Conservation (phyloP, 2,797 vertebrate species). For the Anguilla anguilla region DNA sequence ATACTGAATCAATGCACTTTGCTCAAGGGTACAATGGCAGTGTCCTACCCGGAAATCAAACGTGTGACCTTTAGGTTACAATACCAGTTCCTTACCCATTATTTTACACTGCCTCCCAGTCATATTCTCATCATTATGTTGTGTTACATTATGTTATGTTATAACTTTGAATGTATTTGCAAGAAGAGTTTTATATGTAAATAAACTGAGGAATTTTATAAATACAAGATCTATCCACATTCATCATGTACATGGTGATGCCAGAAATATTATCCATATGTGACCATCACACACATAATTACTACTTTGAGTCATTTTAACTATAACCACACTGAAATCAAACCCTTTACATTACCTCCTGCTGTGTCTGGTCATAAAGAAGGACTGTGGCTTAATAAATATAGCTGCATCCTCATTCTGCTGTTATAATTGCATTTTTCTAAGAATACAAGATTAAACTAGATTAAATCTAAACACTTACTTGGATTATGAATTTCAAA, state of each 20-base stretch:
- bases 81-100: too few species aligned
- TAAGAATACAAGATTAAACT: not conserved
- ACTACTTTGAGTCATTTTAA: not conserved
- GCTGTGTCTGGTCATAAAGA: not conserved
- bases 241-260: not conserved
- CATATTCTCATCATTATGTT: too few species aligned
- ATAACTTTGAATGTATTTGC: too few species aligned
- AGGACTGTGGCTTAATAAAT: not conserved
- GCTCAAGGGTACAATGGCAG: too few species aligned
- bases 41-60: too few species aligned
- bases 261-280: not conserved
- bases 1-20: too few species aligned
- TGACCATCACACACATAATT: not conserved
- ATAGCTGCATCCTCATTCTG: not conserved
- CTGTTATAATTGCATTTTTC: not conserved
- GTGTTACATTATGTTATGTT: too few species aligned
- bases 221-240: not conserved
- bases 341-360: not conserved
- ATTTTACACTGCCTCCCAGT: too few species aligned
- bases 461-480: not conserved
- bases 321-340: not conserved
- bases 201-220: not conserved
- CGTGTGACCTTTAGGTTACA: too few species aligned
- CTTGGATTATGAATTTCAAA: not conserved
- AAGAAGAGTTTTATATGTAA: not conserved